These are phyloP conservation scores for Opisthograptis luteolata DNA, from an alignment of 2,888 invertebrate species.

Conservation along the genomic window DNA sequence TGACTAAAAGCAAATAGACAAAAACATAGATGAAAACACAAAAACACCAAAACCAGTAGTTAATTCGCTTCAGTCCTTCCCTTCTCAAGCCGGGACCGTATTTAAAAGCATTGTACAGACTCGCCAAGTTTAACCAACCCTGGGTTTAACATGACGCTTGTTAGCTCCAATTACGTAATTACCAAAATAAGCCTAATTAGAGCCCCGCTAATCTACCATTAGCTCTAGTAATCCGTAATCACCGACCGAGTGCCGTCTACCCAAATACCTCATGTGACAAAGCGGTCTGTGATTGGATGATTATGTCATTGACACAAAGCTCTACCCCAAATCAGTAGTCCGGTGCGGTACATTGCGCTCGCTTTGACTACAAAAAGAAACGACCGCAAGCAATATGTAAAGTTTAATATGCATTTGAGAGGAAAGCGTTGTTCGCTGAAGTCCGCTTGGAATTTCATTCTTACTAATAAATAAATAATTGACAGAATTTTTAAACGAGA, in stretches of 20 bases:
- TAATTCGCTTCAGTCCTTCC: no score
- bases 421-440: not conserved
- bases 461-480: no score
- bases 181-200: slow-evolving; percentile 17
- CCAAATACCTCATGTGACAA: slow-evolving; percentile 30
- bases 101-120: not conserved
- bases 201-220: slow-evolving; percentile 11
- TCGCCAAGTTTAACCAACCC: no score
- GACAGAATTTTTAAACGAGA: no score
- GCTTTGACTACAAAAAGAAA: slow-evolving; percentile 38
- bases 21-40: no score
- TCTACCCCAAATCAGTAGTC: slow-evolving; percentile 43
- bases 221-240: slow-evolving; percentile 17
- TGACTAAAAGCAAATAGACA: no score
- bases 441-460: not conserved
- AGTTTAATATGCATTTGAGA: slow-evolving; percentile 16
- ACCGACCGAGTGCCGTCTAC: not conserved
- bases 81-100: no score
- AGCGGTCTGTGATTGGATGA: slow-evolving; percentile 43
- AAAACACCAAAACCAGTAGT: no score
- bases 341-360: slow-evolving; percentile 24
- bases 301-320: slow-evolving; percentile 50
- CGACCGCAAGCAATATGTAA: slow-evolving; percentile 27
- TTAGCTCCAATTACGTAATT: slow-evolving; percentile 8
- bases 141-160: not conserved